Evolutionary conservation across 2,888 invertebrate genomes (phyloP), one percentile per base, ranked within the genome.

Genomic region (Rapana venosa): DNA sequence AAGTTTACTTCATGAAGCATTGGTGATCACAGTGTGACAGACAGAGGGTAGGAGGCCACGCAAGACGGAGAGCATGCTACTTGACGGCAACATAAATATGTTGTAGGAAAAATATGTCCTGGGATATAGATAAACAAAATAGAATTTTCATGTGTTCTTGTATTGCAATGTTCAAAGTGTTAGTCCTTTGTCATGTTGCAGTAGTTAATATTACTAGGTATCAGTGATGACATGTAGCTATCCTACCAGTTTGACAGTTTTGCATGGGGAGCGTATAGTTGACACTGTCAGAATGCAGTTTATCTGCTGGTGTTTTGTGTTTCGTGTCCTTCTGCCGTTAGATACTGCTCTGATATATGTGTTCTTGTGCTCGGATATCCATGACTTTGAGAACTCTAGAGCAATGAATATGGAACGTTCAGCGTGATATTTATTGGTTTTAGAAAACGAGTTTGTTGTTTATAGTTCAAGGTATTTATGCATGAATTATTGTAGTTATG

Each of bases 251-350:
- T 35, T 86, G 86, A 66, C 66, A 36, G 22, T 32, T 66, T 35
- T 86, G 66, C 86, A 86, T 86, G 86, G 86, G 35, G 66, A 22
- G 20, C n/a, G 6, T 85, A 8, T 56, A 85, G 58, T 22, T 22
- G n/a, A 85, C 30, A 17, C 85, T n/a, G 22, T 30, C 58, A 58
- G 58, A 58, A 8, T 15, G 47, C 22, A 20, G 58, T 11, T 81
- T 15, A 56, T 22, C 47, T 83, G 85, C 85, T 56, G 58, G 30
- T n/a, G 79, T 85, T 85, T 85, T 58, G 58, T 58, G 85, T 85
- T 85, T 85, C 17, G 17, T 83, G 15, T 79, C 32, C 79, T 26
- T 79, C 79, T 79, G n/a, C 74, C n/a, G n/a, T 26, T 74, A 74
- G 35, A 35, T 35, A 15, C 20, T 32, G 79, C 79, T 32, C 79